A percentile compares a stretch with the other conserved stretches of the same genome.
Evolutionary conservation across 1,140 invertebrate genomes (phyloP).

Genomic region (Trinorchestia longiramus): DNA sequence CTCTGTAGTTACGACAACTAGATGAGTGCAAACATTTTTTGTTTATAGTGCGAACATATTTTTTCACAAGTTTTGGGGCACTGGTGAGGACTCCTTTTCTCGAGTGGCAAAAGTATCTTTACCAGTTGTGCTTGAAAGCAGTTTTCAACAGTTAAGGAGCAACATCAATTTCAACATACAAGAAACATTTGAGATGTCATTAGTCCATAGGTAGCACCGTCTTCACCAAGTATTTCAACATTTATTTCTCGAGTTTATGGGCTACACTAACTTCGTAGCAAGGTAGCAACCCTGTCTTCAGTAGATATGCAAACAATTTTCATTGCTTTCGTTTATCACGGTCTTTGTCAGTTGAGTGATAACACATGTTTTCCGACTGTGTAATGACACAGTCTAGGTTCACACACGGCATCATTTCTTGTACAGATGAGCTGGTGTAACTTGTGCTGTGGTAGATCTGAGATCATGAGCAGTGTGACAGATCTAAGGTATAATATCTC

Average conservation of each 20-base stretch:
- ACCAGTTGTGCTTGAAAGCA: background rate
- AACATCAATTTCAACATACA: background rate
- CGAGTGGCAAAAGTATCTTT: background rate
- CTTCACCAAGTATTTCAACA: background rate
- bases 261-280: too few species aligned
- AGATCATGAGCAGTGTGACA: background rate
- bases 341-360: background rate
- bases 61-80: background rate
- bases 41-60: background rate
- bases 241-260: background rate
- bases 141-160: background rate
- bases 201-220: background rate
- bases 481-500: background rate
- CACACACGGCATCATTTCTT: background rate
- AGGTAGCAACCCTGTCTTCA: background rate
- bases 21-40: too few species aligned
- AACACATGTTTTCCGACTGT: background rate
- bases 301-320: background rate
- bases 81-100: background rate
- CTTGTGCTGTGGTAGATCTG: background rate
- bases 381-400: background rate
- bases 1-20: too few species aligned
- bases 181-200: background rate
- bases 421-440: background rate
- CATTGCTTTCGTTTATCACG: background rate